phyloP scores from a whole-genome alignment of 2,113 vertebrate species.

The Gymnocephalus cernua region DNA sequence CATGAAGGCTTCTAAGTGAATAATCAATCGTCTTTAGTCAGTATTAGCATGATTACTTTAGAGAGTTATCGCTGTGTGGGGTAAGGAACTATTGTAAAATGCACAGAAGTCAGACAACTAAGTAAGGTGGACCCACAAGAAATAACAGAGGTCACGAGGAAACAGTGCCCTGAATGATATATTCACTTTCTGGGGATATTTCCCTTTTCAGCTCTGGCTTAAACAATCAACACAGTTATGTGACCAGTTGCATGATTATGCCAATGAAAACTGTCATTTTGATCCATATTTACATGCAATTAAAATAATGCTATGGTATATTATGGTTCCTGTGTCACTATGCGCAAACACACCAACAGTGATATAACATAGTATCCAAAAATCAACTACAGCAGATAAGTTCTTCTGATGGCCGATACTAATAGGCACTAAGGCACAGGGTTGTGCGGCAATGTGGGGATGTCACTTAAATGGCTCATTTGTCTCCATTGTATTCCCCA shows the following conservation, averaged over 20 bases:
- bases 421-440: too few species aligned
- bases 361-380: neutral
- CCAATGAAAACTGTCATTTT: constrained; percentile 7
- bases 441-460: too few species aligned
- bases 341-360: neutral
- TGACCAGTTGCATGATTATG: constrained; percentile 10
- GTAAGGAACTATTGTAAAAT: constrained; percentile 17
- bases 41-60: constrained; percentile 28
- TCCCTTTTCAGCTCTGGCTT: neutral
- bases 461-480: too few species aligned
- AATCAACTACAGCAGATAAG: neutral
- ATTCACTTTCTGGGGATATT: neutral
- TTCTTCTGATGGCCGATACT: neutral
- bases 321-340: neutral
- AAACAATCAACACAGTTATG: constrained; percentile 10
- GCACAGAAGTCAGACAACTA: neutral
- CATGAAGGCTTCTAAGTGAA: constrained; percentile 46
- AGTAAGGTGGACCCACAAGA: neutral
- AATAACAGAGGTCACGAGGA: constrained; percentile 10
- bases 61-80: constrained; percentile 14
- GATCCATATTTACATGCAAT: constrained; percentile 5
- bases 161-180: neutral
- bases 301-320: neutral
- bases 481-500: too few species aligned
- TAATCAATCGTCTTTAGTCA: constrained; percentile 49